Conservation (phyloP, 1,140 invertebrate species). For the Stegodyphus dumicola region DNA sequence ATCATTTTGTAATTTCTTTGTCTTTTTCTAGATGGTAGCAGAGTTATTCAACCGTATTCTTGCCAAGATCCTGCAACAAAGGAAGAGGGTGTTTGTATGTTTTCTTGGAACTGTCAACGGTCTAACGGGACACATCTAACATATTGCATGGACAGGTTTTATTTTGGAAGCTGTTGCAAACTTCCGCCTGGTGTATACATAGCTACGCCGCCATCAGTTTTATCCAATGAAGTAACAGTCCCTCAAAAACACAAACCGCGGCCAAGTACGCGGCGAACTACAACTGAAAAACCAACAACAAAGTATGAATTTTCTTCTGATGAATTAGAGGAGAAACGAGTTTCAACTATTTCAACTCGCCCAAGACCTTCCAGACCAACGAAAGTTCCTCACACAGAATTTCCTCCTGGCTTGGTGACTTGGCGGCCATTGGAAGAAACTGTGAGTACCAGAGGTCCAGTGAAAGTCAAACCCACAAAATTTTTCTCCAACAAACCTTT, state of each 20-base stretch:
- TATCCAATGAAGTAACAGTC: slow-evolving; percentile 30
- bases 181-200: slow-evolving; percentile 62
- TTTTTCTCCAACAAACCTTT: slow-evolving; percentile 50
- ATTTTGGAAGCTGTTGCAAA: slow-evolving; percentile 88
- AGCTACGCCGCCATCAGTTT: slow-evolving; percentile 16
- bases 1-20: background rate
- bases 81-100: slow-evolving; percentile 85
- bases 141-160: slow-evolving; percentile 91
- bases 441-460: background rate
- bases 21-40: background rate
- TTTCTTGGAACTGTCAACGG: slow-evolving; percentile 91
- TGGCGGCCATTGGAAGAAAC: slow-evolving; percentile 31
- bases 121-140: slow-evolving; percentile 89
- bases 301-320: no score
- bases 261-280: background rate
- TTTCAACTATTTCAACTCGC: no score
- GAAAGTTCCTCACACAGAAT: slow-evolving; percentile 23
- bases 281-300: background rate
- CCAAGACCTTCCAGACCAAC: background rate
- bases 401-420: slow-evolving; percentile 41
- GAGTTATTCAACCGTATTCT: slow-evolving; percentile 59
- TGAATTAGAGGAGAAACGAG: no score
- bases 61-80: slow-evolving; percentile 44
- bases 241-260: slow-evolving; percentile 20
- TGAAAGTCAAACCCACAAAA: slow-evolving; percentile 39